Evolutionary conservation across 2,888 invertebrate genomes (phyloP), one percentile per base, ranked within the genome.

Genomic region (Troglohyphantes excavatus): DNA sequence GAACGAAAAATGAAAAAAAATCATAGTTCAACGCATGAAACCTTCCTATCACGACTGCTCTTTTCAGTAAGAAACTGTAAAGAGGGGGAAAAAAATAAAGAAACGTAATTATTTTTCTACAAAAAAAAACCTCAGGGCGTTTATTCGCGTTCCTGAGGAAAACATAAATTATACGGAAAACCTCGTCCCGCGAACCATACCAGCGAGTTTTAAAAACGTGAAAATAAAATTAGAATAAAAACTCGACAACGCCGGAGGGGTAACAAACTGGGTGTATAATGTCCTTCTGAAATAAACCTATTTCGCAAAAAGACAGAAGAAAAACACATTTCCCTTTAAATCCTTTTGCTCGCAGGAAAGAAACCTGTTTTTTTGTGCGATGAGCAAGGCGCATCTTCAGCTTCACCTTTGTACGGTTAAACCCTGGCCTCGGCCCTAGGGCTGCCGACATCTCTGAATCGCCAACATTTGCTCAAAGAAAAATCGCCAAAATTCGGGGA

Each of bases 241-340:
- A 72, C 72, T 19, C 39, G 43, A 65, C 63, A 72, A 78, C 65
- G 78, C 78, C 78, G 21, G 26, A 61, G 78, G 78, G 63, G 26
- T 61, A 21, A 23, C 61, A 63, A 78, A 78, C 78, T 72, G 78
- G 78, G 78, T 78, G 78, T 78, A 63, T 65, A 78, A 26, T 78
- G 39, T 78, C 39, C 78, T 43, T 70, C 23, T 63, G 27, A 68
- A 72, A 72, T 72, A 72, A 72, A 72, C 72, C 46, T 46, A 53
- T 72, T 43, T 72, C 72, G 72, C 72, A 72, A 72, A 53, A 53
- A 39, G 39, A 23, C 72, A 43, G 46, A 33, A 39, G 72, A 72
- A 53, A 53, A 53, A 33, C 72, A 46, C 21, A 72, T 72, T 72
- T 46, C 63, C 63, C 26, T 26, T 68, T 72, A 72, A 72, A 72